These are phyloP conservation scores for Lophochroa leadbeateri DNA, from an alignment of 2,113 vertebrate species.

Conservation along the genomic window DNA sequence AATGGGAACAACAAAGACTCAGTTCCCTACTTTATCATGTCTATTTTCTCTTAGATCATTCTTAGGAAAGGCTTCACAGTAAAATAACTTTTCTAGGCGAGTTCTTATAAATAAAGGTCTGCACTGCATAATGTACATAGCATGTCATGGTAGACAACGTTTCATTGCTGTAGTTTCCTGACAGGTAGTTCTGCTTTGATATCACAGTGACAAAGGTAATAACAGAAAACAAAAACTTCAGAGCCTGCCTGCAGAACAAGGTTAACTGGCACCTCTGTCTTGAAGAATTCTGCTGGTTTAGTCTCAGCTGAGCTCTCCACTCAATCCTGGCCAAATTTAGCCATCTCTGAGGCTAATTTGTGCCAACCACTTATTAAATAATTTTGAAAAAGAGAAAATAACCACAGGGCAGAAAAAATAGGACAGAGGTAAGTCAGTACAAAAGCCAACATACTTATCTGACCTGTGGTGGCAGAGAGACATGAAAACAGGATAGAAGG, in stretches of 20 bases:
- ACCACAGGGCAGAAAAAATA: not conserved
- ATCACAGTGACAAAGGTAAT: not conserved
- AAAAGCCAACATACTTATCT: not conserved
- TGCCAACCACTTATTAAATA: not conserved
- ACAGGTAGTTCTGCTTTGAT: not conserved
- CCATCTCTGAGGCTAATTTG: not conserved
- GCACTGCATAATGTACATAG: fast-evolving
- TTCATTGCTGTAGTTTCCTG: not conserved
- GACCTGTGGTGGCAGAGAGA: not conserved
- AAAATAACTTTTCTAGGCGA: not conserved
- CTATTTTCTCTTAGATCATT: not conserved
- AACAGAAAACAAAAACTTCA: not conserved
- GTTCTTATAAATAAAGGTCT: not conserved
- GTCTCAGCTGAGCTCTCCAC: not conserved
- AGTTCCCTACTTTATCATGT: not conserved
- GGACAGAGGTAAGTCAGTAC: not conserved
- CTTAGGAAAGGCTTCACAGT: not conserved
- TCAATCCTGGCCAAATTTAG: not conserved
- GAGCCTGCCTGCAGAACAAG: not conserved
- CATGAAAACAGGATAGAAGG: not conserved
- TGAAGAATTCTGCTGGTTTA: not conserved
- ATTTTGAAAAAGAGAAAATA: not conserved
- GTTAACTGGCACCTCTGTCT: not conserved
- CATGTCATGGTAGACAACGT: fast-evolving
- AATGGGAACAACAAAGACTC: not conserved